Percentiles rank a stretch among this genome's conserved stretches.
These are phyloP conservation scores for Hybos culiciformis DNA, from an alignment of 2,888 invertebrate species.

Conservation along the genomic window DNA sequence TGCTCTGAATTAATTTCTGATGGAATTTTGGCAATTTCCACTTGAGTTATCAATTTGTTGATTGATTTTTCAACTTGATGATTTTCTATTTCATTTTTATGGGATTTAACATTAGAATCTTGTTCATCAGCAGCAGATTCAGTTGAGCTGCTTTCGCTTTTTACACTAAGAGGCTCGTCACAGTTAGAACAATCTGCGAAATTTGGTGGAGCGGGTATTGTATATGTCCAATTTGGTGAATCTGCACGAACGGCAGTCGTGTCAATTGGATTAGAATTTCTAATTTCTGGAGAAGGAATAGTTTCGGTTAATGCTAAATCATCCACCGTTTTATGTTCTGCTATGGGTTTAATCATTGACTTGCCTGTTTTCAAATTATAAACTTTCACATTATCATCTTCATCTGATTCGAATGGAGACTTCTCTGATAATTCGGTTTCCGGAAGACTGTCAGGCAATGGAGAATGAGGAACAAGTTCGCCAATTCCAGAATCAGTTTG, in stretches of 20 bases:
- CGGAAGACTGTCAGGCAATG: constrained; percentile 21
- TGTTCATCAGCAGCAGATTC: constrained; percentile 7
- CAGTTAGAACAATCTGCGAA: constrained; percentile 30
- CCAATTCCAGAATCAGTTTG: constrained; percentile 27
- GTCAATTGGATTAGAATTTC: constrained; percentile 10
- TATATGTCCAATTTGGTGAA: constrained; percentile 17
- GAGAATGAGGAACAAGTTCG: constrained; percentile 24
- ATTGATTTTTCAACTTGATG: no score
- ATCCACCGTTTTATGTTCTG: constrained; percentile 17
- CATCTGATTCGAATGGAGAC: constrained; percentile 29
- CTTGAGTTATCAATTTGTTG: background rate
- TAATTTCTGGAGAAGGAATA: background rate
- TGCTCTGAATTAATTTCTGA: background rate
- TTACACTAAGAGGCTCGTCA: background rate
- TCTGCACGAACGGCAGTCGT: constrained; percentile 8
- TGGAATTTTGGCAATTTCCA: background rate
- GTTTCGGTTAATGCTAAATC: no score
- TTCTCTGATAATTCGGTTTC: constrained; percentile 18
- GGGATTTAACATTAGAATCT: background rate
- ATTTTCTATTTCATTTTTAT: background rate
- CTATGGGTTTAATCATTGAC: constrained; percentile 21
- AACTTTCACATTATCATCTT: constrained; percentile 32
- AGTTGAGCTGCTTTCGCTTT: background rate
- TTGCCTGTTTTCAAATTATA: constrained; percentile 33
- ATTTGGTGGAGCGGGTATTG: constrained; percentile 29